A percentile compares a stretch with the other conserved stretches of the same genome.
Evolutionary conservation across 2,113 vertebrate genomes (phyloP).

Genomic region (Austrofundulus limnaeus): DNA sequence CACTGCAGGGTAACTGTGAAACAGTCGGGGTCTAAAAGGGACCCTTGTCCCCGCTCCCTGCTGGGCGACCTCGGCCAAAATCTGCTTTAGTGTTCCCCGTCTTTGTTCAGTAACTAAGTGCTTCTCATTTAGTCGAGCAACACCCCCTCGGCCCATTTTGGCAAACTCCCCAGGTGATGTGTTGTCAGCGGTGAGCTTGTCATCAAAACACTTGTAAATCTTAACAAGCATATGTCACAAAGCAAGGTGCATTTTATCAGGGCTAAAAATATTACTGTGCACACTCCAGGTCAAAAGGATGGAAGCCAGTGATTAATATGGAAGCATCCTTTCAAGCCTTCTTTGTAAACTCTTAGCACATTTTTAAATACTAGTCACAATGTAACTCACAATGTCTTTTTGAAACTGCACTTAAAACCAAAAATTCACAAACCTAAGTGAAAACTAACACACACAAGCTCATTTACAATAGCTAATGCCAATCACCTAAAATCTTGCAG

Average conservation of each 20-base stretch:
- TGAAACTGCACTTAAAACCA: conserved; percentile 57
- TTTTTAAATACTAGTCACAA: conserved; percentile 26
- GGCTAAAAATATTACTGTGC: conserved; percentile 10
- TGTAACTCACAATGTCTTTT: conserved; percentile 25
- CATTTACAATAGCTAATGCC: conserved; percentile 36
- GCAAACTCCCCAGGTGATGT: conserved; percentile 42
- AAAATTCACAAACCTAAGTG: conserved; percentile 32
- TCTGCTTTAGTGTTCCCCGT: conserved; percentile 45
- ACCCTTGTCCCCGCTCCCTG: conserved; percentile 58
- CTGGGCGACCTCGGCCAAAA: conserved; percentile 60
- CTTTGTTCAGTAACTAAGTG: conserved; percentile 74
- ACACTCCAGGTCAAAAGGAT: conserved; percentile 26
- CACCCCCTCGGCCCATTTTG: conserved; percentile 9
- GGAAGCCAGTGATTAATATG: conserved; percentile 37
- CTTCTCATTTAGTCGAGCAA: conserved; percentile 42
- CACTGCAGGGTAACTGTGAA: conserved; percentile 63
- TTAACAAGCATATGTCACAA: conserved; percentile 59
- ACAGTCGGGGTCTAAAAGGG: conserved; percentile 57
- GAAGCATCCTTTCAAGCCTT: conserved; percentile 24
- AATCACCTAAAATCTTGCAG: conserved; percentile 8
- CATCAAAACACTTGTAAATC: conserved; percentile 60
- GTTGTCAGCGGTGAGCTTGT: conserved; percentile 43
- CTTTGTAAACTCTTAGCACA: conserved; percentile 37
- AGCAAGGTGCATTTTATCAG: conserved; percentile 41
- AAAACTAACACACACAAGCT: conserved; percentile 13